Evolutionary conservation across 2,888 invertebrate species (phyloP), one percentile per base, ranked within the genome.

Genomic region (Drosophila colorata): DNA sequence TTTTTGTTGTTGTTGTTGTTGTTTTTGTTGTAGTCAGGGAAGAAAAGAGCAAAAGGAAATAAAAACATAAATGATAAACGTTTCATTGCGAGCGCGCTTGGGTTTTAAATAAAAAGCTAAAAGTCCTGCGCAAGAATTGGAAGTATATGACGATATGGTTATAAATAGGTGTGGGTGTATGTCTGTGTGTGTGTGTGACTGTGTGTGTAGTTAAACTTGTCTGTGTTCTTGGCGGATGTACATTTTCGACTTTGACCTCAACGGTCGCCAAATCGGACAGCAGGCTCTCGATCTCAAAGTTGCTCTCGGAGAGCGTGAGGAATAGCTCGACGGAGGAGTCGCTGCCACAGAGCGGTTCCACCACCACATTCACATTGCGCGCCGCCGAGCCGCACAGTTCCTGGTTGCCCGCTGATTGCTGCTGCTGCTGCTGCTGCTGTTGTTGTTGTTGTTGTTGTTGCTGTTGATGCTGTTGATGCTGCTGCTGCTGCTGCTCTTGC

Each of bases 241-340:
- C 85, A 87, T 78, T 80, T 84, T 91, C 90, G 91, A 95, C 95
- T 94, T 96, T 95, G 88, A 96, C 95, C 91, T 95, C 95, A 80
- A 95, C 94, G 74, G 94, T 94, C 48, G 95, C 96, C 87, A 96
- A 93, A 91, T 96, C 96, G 67, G 96, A 95, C 84, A 96, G 94
- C 90, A 96, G 95, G 79, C 95, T 96, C 90, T 98, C 97, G 81
- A 98, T 95, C 91, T 97, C 97, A 89, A 97, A 97, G 66, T 96
- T 95, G 56, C 96, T 95, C 87, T 97, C 97, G 35, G 96, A 96
- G 43, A 97, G 93, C 91, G 96, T 96, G 83, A 96, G 96, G 88
- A 97, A 95, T 69, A 97, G 95, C 83, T 97, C 96, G 77, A 96
- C 96, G 51, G 95, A 95, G 28, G 92, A 91, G 90, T 96, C 96